phyloP scores from a whole-genome alignment of 2,113 vertebrate genomes.

The Laticauda laticaudata region DNA sequence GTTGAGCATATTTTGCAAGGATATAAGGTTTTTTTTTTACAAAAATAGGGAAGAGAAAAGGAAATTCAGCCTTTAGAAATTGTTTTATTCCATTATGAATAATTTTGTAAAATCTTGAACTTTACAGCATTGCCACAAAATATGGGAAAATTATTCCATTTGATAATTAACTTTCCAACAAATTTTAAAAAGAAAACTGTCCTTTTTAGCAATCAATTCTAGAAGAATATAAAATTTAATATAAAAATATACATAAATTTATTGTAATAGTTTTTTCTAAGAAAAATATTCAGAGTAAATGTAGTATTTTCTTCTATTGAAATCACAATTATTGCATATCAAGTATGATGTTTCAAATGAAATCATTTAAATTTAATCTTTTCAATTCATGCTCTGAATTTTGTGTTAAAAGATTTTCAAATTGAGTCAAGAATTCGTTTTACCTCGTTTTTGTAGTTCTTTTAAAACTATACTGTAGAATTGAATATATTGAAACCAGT shows the following conservation, averaged over 20 bases:
- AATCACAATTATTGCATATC: not conserved
- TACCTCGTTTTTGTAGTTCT: not conserved
- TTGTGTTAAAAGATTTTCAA: not conserved
- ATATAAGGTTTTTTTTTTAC: not conserved
- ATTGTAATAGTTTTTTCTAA: not conserved
- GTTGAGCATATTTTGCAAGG: not conserved
- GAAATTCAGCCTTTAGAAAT: not conserved
- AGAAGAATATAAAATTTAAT: not conserved
- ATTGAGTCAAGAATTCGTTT: not conserved
- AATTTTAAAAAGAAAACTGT: not conserved
- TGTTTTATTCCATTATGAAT: not conserved
- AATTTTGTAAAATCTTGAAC: not conserved
- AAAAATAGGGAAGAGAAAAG: not conserved
- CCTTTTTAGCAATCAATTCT: not conserved
- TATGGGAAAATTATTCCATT: not conserved
- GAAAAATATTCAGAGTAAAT: not conserved
- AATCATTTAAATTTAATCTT: not conserved
- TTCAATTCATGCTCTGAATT: not conserved
- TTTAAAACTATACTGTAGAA: not conserved
- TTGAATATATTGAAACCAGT: not conserved
- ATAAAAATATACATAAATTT: not conserved
- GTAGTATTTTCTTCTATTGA: not conserved
- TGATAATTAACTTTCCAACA: not conserved
- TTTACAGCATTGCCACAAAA: not conserved
- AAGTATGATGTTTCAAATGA: not conserved